Evolutionary conservation across 2,797 vertebrate genomes (phyloP), one percentile per base, ranked within the genome.

Genomic region (Holocentrus rufus): DNA sequence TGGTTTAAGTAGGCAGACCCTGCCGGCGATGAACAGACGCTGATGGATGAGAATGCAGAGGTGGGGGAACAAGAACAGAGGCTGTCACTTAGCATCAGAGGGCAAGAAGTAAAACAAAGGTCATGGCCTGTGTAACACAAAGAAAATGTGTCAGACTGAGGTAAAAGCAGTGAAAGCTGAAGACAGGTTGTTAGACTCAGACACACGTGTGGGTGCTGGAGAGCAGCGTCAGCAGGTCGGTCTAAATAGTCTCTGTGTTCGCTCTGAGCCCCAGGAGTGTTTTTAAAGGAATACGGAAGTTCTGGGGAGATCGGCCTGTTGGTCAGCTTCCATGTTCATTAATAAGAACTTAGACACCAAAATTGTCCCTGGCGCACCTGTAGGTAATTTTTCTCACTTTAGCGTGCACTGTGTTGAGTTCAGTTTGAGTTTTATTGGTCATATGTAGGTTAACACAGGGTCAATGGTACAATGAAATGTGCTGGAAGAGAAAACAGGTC

Each of bases 11-110:
- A 36, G 34, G 7, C 34, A 7, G 34, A 36, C 34, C 22, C 27
- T 3, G 44, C 22, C 27, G 31, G 14, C 9, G 54, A 68, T 65
- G 9, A 20, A 63, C n/a, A 60, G 11, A 23, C 31, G 30, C 2
- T 56, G 57, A 55, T 17, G 9, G 56, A 68, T 20, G 20, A 17
- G 27, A 34, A 14, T 20, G 23, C 10, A 13, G 30, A 36, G 31
- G n/a, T 10, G n/a, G 50, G 23, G 5, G 44, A 50, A 25, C 52
- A 44, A n/a, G 62, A 50, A 39, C 53, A 13, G 36, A 60, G 54
- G n/a, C 18, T 25, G 62, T 39, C 63, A 47, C 57, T 62, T 54
- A 42, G 20, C 25, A 57, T 66, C 10, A 1, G 56, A 77, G 80
- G 64, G 39, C 6, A 49, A 20, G 18, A 25, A 56, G 53, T 61